Percentiles rank a stretch among this genome's conserved stretches.
Evolutionary conservation across 2,113 vertebrate genomes (phyloP).

Genomic region (Oreochromis spilurus): DNA sequence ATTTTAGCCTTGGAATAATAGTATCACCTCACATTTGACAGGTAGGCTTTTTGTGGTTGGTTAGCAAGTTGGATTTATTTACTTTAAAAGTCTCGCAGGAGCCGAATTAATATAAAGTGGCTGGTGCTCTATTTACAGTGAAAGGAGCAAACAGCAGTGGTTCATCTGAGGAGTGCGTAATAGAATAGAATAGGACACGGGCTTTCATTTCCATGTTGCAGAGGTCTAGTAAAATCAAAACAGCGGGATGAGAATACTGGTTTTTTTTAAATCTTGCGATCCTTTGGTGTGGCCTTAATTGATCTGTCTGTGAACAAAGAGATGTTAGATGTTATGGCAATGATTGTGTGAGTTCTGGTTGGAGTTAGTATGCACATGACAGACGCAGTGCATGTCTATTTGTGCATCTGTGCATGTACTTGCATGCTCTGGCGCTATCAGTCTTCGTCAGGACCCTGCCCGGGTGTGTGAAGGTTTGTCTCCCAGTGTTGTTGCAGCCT

Average conservation of each 20-base stretch:
- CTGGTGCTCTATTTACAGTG: neutral
- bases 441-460: slow-evolving; percentile 69
- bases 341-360: neutral
- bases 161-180: neutral
- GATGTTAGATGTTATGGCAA: slow-evolving; percentile 4
- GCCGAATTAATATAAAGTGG: neutral
- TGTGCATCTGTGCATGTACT: slow-evolving; percentile 50
- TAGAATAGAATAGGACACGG: neutral
- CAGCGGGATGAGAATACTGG: slow-evolving; percentile 14
- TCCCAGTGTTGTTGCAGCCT: slow-evolving; percentile 70
- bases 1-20: slow-evolving; percentile 42
- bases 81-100: slow-evolving; percentile 35
- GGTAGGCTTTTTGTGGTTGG: slow-evolving; percentile 41
- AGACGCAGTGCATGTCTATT: slow-evolving; percentile 17
- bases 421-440: slow-evolving; percentile 53
- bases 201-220: neutral
- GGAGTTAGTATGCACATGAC: neutral
- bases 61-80: slow-evolving; percentile 51
- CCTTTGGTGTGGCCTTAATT: slow-evolving; percentile 26
- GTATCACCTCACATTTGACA: slow-evolving; percentile 42
- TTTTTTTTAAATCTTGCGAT: slow-evolving; percentile 1
- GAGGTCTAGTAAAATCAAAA: slow-evolving; percentile 17
- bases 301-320: slow-evolving; percentile 20
- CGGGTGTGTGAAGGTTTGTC: slow-evolving; percentile 65
- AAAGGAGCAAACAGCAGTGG: neutral